Base-by-base conservation (phyloP, 2,113 vertebrate species). In the Climacteris rufus region DNA sequence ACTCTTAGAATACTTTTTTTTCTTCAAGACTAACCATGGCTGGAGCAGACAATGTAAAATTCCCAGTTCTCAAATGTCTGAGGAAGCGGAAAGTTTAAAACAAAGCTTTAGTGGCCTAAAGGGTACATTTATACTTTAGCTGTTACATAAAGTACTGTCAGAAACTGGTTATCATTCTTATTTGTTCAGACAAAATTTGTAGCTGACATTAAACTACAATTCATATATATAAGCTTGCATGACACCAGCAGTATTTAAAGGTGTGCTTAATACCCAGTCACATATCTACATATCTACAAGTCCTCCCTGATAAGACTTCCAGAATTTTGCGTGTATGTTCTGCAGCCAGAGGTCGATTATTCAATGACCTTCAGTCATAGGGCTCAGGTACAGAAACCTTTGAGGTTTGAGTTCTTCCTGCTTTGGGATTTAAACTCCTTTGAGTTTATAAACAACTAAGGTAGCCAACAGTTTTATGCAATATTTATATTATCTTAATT, bases 401-500 rank as follows among this genome's bases (percentile, higher is more conserved):
- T 85, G 74, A 94, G 69, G 22, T 64, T 35, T 76, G 57, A 94
- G 45, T 60, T 53, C 31, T 86, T 90, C 39, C 31, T 60, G 56
- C 50, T 91, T 85, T 74, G 79, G 42, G 63, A 93, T 79, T 85
- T 84, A 82, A 81, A 81, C 11, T 66, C 11, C 63, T 92, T 28
- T 44, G 52, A 84, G 40, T 56, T 92, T 57, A 52, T 83, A 87
- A 70, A 89, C 82, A 83, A 81, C 60, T 63, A 45, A 76, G 25
- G 16, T 53, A 95, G 44, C 56, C 35, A 79, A 56, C 11, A 84
- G 65, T 57, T 87, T 87, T 87, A 81, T 69, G 61, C 30, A 94
- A 76, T 84, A 87, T 89, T 92, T 81, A 81, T 70, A 45, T 87
- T 89, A 75, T 68, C 87, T 65, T 68, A 93, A 92, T 87, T 82